Conservation (phyloP, 2,797 vertebrate genomes). For the Myiotriccus ornatus region DNA sequence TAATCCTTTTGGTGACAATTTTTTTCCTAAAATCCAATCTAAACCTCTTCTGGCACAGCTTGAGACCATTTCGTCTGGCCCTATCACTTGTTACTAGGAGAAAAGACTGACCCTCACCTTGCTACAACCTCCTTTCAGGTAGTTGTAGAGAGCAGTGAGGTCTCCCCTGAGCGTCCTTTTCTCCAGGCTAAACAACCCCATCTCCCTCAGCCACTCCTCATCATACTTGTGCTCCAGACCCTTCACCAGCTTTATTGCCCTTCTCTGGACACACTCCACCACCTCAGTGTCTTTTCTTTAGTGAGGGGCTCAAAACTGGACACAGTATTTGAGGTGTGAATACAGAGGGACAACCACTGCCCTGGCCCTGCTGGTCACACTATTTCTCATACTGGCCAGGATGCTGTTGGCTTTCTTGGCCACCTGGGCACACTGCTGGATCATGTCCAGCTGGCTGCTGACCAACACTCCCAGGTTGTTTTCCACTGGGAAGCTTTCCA, state of each 20-base stretch:
- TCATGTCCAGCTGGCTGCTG: not conserved
- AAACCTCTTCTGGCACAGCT: not conserved
- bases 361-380: not conserved
- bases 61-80: not conserved
- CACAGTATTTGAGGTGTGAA: not conserved
- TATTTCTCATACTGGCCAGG: not conserved
- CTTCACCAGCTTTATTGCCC: not conserved
- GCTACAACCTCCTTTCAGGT: not conserved
- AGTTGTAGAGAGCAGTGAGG: not conserved
- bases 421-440: not conserved
- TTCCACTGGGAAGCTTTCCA: not conserved
- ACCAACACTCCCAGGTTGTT: not conserved
- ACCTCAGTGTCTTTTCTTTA: not conserved
- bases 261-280: not conserved
- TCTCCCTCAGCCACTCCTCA: not conserved
- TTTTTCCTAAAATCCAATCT: not conserved
- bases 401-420: not conserved
- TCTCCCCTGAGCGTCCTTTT: not conserved
- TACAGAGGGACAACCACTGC: not conserved
- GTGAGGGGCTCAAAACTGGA: not conserved
- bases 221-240: too few species aligned
- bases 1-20: not conserved
- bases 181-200: not conserved
- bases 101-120: not conserved
- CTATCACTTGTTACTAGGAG: not conserved